Evolutionary conservation across 2,888 invertebrate genomes (phyloP).

Genomic region (Pheosia gnoma): DNA sequence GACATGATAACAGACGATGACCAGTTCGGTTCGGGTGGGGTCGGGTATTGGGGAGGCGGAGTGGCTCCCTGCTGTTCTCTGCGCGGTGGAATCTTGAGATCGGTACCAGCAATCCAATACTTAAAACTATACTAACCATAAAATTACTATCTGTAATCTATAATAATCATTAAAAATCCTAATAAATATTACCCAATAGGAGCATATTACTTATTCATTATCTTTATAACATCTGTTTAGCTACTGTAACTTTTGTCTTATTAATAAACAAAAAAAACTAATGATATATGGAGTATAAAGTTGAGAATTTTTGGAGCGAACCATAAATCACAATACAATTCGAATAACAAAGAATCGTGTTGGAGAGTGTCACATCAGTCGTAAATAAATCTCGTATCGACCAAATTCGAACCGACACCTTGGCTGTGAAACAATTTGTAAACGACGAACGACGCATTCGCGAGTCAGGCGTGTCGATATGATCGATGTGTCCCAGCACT

Average conservation of each 20-base stretch:
- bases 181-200: not conserved
- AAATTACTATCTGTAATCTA: slow-evolving; percentile 6
- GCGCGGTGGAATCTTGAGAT: not conserved
- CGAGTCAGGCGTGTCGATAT: slow-evolving; percentile 30
- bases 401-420: slow-evolving; percentile 1
- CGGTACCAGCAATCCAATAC: not conserved
- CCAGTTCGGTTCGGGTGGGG: not conserved
- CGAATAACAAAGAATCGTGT: not conserved
- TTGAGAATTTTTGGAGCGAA: not conserved
- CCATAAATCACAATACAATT: slow-evolving; percentile 5
- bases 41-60: not conserved
- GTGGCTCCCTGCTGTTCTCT: not conserved
- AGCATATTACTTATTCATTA: not conserved
- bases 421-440: slow-evolving; percentile 7
- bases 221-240: slow-evolving; percentile 3
- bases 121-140: not conserved
- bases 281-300: not conserved
- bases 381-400: slow-evolving; percentile 1
- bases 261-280: not conserved
- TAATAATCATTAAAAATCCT: not conserved
- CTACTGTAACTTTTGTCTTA: slow-evolving; percentile 3
- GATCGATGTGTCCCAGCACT: slow-evolving; percentile 40
- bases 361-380: not conserved
- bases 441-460: slow-evolving; percentile 7
- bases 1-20: not conserved